Evolutionary conservation across 1,140 invertebrate genomes (phyloP), one percentile per base, ranked within the genome.

Genomic region (Sycophaga agraensis): DNA sequence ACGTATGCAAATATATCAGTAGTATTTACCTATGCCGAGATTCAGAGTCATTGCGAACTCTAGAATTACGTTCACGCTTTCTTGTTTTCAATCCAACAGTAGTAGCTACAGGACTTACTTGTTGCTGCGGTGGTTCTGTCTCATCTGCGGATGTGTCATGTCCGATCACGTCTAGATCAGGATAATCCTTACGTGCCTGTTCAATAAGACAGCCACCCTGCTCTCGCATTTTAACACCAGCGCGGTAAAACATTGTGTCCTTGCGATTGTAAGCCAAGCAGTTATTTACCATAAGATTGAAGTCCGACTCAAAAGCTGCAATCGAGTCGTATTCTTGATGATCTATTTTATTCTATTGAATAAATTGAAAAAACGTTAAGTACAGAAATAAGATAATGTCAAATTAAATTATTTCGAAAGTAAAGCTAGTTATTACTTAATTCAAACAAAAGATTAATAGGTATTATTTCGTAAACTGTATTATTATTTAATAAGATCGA

Each of bases 221-320:
- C 68, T 97, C 93, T 46, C 91, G 86, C 86, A 97, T 89, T 70
- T 89, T 91, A 1, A 93, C 81, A 14, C 91, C 96, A 7, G 93
- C 90, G 62, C 89, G 87, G 78, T 90, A 89, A 70, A 90, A 91
- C 66, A 92, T 88, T 0, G 95, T 97, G 68, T 96, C 94, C 76
- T 94, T 95, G 54, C 92, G 90, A 81, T 98, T 98, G 73, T 98
- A 99, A 0, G 89, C 91, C 58, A 96, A 83, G 75, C 96, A 99
- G 75, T 98, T 99, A 54, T 88, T 88, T 26, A 98, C 92, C 89
- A 98, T 98, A 0, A 98, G 82, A 70, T 91, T 88, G 74, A 98
- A 98, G 81, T 99, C 97, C 1, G 79, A 79, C 73, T 96, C 91
- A 71, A 98, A 89, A 16, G 89, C 85, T 54, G 90, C 87, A 37